These are phyloP conservation scores for Trematomus loennbergii DNA, from an alignment of 2,113 vertebrate genomes.

Conservation along the genomic window DNA sequence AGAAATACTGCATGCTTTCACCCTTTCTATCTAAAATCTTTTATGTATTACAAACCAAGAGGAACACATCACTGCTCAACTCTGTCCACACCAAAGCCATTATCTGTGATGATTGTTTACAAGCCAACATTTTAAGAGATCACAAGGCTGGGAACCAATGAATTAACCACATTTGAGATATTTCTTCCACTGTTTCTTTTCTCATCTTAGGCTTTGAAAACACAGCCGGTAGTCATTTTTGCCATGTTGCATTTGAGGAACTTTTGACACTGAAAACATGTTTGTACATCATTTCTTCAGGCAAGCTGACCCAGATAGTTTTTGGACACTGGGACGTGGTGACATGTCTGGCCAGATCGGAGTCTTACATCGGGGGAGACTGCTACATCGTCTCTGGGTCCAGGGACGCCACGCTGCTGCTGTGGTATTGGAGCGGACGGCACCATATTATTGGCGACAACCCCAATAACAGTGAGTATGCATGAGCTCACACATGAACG, in stretches of 20 bases:
- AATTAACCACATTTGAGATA: neutral
- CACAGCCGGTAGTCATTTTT: neutral
- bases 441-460: constrained; percentile 99
- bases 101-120: no score
- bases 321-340: constrained; percentile 99
- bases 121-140: no score
- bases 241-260: constrained; percentile 6
- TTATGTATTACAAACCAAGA: neutral
- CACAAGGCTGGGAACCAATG: neutral
- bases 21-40: neutral
- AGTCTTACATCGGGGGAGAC: constrained; percentile 98
- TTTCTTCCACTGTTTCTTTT: neutral
- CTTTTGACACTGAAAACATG: neutral
- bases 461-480: constrained; percentile 95
- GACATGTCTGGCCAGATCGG: constrained; percentile 95
- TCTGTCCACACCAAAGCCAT: no score
- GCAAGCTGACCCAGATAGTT: constrained; percentile 97
- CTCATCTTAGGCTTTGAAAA: neutral
- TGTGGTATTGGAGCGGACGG: constrained; percentile 99
- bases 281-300: constrained; percentile 72
- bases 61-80: no score
- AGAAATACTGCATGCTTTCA: neutral
- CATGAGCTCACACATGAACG: neutral
- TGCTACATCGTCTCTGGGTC: constrained; percentile 99
- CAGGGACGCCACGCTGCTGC: constrained; percentile 93